Conservation (phyloP, 2,113 vertebrate species). For the Formicarius rufipectus region DNA sequence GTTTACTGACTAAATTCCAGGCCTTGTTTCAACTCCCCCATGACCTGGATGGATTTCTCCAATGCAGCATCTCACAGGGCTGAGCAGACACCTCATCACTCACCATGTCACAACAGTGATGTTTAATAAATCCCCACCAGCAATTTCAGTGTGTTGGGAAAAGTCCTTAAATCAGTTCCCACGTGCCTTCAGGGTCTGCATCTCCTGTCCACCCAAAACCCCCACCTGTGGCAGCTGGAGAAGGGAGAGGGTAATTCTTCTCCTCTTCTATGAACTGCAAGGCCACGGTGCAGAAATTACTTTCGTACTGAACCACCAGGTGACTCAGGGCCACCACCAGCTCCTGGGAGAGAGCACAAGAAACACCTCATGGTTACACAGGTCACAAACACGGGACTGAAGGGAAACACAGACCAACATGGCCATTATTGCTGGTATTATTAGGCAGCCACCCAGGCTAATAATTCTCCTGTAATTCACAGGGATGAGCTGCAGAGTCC, state of each 20-base stretch:
- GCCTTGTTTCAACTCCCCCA: neutral
- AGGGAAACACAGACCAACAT: neutral
- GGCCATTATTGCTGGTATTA: rapidly evolving
- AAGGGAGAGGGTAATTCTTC: constrained; percentile 91
- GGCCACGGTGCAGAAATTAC: constrained; percentile 97
- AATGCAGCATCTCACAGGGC: neutral
- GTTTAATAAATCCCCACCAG: neutral
- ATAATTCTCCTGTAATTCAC: neutral
- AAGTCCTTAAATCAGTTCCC: neutral
- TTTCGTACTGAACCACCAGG: constrained; percentile 96
- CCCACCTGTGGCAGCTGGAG: constrained; percentile 87
- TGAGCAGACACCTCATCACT: neutral
- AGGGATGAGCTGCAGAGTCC: neutral
- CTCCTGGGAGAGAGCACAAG: constrained; percentile 77
- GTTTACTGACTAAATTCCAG: neutral
- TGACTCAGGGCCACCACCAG: constrained; percentile 97
- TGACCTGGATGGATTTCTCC: neutral
- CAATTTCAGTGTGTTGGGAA: neutral
- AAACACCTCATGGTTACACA: neutral
- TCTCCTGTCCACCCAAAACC: neutral
- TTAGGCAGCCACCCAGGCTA: neutral
- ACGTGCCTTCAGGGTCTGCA: neutral
- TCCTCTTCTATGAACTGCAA: constrained; percentile 99
- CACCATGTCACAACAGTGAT: rapidly evolving
- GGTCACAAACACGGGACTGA: neutral